Evolutionary conservation across 2,888 invertebrate species (phyloP), one percentile per base, ranked within the genome.

Genomic region (Azorinus chamasolen): DNA sequence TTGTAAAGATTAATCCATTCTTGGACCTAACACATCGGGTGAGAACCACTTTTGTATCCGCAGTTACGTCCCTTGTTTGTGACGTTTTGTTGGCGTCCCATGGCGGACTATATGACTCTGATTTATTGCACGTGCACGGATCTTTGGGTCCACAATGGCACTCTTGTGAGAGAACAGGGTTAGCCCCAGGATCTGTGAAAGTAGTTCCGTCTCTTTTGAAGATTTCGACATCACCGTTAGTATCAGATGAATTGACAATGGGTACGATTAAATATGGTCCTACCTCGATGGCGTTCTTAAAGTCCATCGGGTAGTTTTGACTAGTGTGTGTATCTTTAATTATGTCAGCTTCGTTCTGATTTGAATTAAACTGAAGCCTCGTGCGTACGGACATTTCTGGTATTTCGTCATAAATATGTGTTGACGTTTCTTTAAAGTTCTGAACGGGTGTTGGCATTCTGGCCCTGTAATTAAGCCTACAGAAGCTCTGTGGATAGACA

Each of bases 241-340:
- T 69, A 20, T 70, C 55, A 57, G 62, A 45, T 50, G 61, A 25
- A 53, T 75, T 77, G 65, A 78, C 75, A 22, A 81, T 65, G 14
- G 81, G 78, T 54, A 81, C 81, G 27, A 81, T 81, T 22, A 81
- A 64, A 59, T 81, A 81, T 48, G 81, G 81, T 16, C 81, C 81
- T 24, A 81, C 81, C 64, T 81, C 81, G 45, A 81, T 81, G 54
- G 81, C 81, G 63, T 81, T 71, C 59, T 43, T 63, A 39, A 81
- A 69, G 78, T 81, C 81, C 18, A 78, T 57, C 8, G 46, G 43
- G 2, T 55, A 24, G n/a, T 70, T 62, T 45, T 16, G 5, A 43
- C 16, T 20, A 20, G 41, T 41, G 14, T 25, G 46, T 24, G 77
- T 69, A 22, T 81, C 75, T 69, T 78, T 81, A 14, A 78, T 54